A percentile compares a stretch with the other conserved stretches of the same genome.
phyloP scores from a whole-genome alignment of 1,140 invertebrate species.

The Meloidogyne floridensis region DNA sequence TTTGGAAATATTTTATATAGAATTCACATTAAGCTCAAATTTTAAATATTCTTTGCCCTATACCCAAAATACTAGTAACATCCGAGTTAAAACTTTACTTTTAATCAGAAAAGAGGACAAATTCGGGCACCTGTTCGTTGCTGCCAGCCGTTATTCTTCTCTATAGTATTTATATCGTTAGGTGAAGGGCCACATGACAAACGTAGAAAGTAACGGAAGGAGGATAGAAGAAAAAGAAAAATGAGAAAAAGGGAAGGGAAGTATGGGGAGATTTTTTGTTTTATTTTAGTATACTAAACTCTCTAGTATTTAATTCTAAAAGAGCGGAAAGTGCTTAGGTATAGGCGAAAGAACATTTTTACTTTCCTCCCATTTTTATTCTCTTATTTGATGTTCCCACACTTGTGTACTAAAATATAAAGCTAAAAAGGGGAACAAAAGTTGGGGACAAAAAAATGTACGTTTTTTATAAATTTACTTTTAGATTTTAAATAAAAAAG shows the following conservation, averaged over 20 bases:
- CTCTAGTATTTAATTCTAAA: background rate
- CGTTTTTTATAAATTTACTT: background rate
- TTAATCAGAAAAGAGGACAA: background rate
- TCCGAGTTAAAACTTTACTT: background rate
- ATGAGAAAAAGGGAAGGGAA: background rate
- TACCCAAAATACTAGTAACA: background rate
- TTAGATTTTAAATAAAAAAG: background rate
- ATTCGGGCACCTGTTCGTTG: background rate
- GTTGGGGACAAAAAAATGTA: background rate
- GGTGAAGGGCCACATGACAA: conserved; percentile 4
- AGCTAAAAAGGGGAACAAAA: background rate
- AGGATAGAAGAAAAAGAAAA: background rate
- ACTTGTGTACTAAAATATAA: background rate
- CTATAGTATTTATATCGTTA: background rate
- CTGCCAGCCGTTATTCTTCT: background rate
- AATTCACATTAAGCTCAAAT: too few relatives aligned
- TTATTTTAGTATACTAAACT: background rate
- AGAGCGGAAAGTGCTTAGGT: background rate
- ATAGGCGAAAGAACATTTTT: conserved; percentile 6
- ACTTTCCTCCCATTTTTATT: background rate
- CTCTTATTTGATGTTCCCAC: background rate
- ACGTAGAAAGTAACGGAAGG: background rate
- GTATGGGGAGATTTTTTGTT: background rate
- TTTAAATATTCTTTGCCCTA: too few relatives aligned
- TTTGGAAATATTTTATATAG: too few relatives aligned